Base-by-base conservation (phyloP, 2,113 vertebrate genomes). In the Poecilia latipinna region DNA sequence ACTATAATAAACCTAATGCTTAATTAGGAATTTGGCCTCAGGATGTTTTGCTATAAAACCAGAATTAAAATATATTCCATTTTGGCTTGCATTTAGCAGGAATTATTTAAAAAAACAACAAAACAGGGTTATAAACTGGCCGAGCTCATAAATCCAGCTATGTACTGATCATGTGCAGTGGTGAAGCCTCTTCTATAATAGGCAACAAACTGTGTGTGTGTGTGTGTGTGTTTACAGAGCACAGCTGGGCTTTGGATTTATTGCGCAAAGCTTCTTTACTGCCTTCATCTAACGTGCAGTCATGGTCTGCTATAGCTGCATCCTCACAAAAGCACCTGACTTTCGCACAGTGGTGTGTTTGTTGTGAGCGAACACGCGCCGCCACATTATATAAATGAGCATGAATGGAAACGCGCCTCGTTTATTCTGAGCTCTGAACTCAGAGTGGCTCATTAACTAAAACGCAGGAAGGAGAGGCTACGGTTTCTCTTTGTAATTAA, bases 211-310 rank as follows among this genome's bases (percentile, higher is more conserved):
- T 77, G 0, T 22, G 60, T 29, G 65, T 71, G 24, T 69, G 65
- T 61, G 61, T 66, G 48, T 72, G 65, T 70, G 61, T 73, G 73
- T 77, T 87, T 29, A 76, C 73, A 84, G 77, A 79, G 82, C 89
- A 90, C 92, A 93, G 93, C 91, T 94, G 90, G 88, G 88, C 90
- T 88, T 86, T 83, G 92, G 91, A 93, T 91, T 94, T 92, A 93
- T 81, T 86, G 65, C 2, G 35, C 83, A 92, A 93, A 93, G 89
- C 92, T 93, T 84, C 89, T 91, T 91, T 93, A 78, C 78, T 75
- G 84, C 85, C 87, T 82, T 79, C 75, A 78, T 88, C 85, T 88
- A 91, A 88, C 79, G 75, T 89, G 83, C 78, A 75, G 85, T 35
- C 72, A 66, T 77, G 74, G 79, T 42, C 80, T 73, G 70, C 75